These are phyloP conservation scores for Poeciliopsis turrubarensis DNA, from an alignment of 2,113 vertebrate genomes.

Conservation along the genomic window DNA sequence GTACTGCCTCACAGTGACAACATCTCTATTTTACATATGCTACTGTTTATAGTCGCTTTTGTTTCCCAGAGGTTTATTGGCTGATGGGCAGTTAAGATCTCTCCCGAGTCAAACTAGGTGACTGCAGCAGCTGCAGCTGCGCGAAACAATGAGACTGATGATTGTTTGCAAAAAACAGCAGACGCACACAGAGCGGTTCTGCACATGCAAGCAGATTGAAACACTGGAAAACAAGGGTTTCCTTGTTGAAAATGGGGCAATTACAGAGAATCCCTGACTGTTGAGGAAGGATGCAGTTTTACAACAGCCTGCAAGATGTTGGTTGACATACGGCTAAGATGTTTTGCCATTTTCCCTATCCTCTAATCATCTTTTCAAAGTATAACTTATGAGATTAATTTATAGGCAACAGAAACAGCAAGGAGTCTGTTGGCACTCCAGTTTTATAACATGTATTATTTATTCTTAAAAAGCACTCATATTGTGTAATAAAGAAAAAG, in stretches of 20 bases:
- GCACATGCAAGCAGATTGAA: constrained; percentile 59
- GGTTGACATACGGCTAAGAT: background rate
- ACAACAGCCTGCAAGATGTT: constrained; percentile 16
- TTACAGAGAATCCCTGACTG: constrained; percentile 47
- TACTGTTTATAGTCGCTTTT: constrained; percentile 28
- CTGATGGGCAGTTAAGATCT: constrained; percentile 71
- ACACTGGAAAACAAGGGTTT: constrained; percentile 63
- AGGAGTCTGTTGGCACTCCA: background rate
- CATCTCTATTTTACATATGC: constrained; percentile 10
- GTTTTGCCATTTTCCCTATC: too few relatives aligned
- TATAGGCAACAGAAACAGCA: background rate
- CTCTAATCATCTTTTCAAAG: background rate
- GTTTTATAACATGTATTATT: constrained; percentile 1
- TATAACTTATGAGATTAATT: constrained; percentile 9
- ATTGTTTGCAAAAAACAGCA: constrained; percentile 36
- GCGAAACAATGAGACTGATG: constrained; percentile 62
- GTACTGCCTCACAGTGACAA: background rate
- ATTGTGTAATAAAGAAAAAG: background rate
- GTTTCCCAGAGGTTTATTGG: constrained; percentile 47
- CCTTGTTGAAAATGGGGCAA: constrained; percentile 59
- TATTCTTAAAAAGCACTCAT: constrained; percentile 13
- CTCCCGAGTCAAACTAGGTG: constrained; percentile 57
- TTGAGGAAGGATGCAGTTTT: constrained; percentile 40
- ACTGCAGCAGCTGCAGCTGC: constrained; percentile 70
- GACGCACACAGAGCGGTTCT: constrained; percentile 37